Base-by-base conservation (phyloP, 2,888 invertebrate genomes). In the Oasisia sp. region DNA sequence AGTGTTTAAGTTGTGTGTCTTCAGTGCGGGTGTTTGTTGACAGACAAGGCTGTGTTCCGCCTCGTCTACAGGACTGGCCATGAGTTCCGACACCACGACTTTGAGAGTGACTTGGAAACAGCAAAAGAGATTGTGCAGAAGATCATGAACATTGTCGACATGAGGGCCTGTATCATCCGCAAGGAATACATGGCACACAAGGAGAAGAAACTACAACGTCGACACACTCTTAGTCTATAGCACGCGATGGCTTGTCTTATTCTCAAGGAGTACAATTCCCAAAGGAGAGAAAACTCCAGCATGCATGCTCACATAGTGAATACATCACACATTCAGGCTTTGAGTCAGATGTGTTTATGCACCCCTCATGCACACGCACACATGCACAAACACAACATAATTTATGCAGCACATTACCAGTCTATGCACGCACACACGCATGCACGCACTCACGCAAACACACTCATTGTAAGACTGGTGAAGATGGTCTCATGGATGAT, bases 121-220 rank as follows among this genome's bases (percentile, higher is more conserved):
- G 98, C 98, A 0, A 97, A 97, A 94, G 98, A 98, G 96, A 98
- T 99, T 91, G 98, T 98, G 0, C 97, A 98, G 94, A 98, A 99
- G 97, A 97, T 99, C 19, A 98, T 98, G 96, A 97, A 98, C 93
- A 98, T 99, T 93, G 96, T 99, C 93, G 98, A 98, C 95, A 97
- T 98, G 32, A 97, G 98, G 94, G 98, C 98, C 92, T 98, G 98
- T 95, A 97, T 97, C 7, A 98, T 98, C 93, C 97, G 98, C 91
- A 97, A 98, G 94, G 98, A 98, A 95, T 99, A 98, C 96, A 97
- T 98, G 94, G 97, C 97, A 91, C 97, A 97, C 91, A 97, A 97
- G 95, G 98, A 98, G 95, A 97, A 97, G 94, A 98, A 98, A 93
- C 74, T 93, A 11, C 50, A 91, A n/a, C 92, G 92, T 58, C 91